These are phyloP conservation scores for Neocrepidodera transversa DNA, from an alignment of 2,888 invertebrate species.

Conservation along the genomic window DNA sequence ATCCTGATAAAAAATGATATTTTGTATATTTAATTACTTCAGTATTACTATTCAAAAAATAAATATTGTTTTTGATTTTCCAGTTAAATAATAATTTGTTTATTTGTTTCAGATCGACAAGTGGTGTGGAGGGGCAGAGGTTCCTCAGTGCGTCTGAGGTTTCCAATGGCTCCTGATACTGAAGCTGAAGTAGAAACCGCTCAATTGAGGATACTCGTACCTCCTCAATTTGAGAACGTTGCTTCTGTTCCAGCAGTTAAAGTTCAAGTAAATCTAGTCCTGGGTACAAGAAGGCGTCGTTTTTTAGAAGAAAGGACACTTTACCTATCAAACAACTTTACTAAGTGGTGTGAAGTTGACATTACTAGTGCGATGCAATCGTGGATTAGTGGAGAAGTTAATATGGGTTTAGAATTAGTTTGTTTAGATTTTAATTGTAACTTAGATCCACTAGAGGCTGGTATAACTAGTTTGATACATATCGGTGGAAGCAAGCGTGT, in stretches of 20 bases:
- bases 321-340: conserved; percentile 54
- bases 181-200: conserved; percentile 60
- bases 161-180: conserved; percentile 43
- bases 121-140: conserved; percentile 46
- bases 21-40: no score
- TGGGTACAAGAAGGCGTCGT: conserved; percentile 57
- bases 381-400: conserved; percentile 62
- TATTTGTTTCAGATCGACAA: conserved; percentile 53
- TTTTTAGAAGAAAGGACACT: conserved; percentile 56
- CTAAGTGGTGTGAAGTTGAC: conserved; percentile 70
- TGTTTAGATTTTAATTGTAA: conserved; percentile 62
- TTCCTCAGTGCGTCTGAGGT: conserved; percentile 48
- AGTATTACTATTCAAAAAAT: no score
- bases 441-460: conserved; percentile 55
- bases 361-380: conserved; percentile 63
- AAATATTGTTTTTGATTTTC: no score
- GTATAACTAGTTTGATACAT: conserved; percentile 55
- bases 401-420: conserved; percentile 64
- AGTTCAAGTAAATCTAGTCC: conserved; percentile 56
- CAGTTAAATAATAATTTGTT: no score
- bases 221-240: conserved; percentile 45
- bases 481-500: conserved; percentile 47
- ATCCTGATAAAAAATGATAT: no score
- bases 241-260: conserved; percentile 33
- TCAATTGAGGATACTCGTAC: conserved; percentile 59